Base-by-base conservation (phyloP, 35 echinoderm and acorn worm genomes). In the Diadema setosum region DNA sequence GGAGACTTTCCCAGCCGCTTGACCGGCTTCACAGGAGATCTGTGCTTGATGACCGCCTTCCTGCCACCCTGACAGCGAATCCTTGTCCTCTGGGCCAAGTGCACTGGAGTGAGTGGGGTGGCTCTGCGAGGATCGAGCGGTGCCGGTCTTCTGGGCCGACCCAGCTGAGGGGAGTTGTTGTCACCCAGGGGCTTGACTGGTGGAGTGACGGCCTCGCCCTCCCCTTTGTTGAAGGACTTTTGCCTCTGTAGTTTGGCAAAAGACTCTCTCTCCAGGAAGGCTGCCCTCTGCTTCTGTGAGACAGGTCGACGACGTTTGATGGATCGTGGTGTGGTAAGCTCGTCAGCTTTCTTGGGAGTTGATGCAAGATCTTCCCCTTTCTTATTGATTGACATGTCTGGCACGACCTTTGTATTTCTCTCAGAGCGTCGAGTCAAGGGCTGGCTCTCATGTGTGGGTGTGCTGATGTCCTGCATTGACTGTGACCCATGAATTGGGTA, bases 11-110 rank as follows among this genome's bases (percentile, higher is more conserved):
- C 40, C 9, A 86, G 63, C n/a, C 81, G 65, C 59, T 90, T 65
- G 41, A 90, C 30, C 3, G 57, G 58, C 58, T 90, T 84, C 7
- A 65, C 80, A 49, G 88, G 88, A 70, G 88, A 90, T 44, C 65
- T 46, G 21, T 90, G 56, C 40, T 37, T 90, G 61, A 90, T 74
- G 50, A 81, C 26, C 20, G 80, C 24, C 29, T 84, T 83, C 74
- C 69, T 80, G 35, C 64, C 57, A 20, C 60, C 64, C 8, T 41
- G 59, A 14, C 80, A 46, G 15, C 81, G 58, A 29, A 90, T 31
- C 39, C 43, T 83, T 41, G 61, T 70, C 9, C 41, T 61, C 23
- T 82, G 52, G 45, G 80, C 75, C 34, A 90, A 80, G 32, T 83
- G 52, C 8, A 90, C 40, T 4, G 88, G 88, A 30, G 88, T 84